phyloP scores from a whole-genome alignment of 2,888 invertebrate genomes.

The Arrhopalites spinosus region DNA sequence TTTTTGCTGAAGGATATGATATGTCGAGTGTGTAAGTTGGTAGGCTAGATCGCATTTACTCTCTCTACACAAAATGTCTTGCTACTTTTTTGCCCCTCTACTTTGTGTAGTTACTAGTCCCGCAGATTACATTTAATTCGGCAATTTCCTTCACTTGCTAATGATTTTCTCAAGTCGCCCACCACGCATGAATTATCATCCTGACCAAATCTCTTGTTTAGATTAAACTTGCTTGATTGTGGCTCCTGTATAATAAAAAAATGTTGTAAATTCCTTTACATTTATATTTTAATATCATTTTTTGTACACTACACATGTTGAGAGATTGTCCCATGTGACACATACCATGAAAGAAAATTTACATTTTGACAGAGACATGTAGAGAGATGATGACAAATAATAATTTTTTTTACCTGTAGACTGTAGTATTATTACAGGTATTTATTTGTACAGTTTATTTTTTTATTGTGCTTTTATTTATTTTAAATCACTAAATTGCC shows the following conservation, averaged over 20 bases:
- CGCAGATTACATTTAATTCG: slow-evolving; percentile 24
- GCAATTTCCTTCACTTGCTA: slow-evolving; percentile 23
- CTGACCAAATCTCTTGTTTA: not conserved
- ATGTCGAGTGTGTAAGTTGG: no score
- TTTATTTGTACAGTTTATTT: no score
- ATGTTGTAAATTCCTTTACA: not conserved
- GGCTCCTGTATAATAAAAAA: not conserved
- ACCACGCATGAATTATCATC: slow-evolving; percentile 1
- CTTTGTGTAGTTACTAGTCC: not conserved
- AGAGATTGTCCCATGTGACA: no score
- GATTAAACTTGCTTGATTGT: not conserved
- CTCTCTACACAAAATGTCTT: not conserved
- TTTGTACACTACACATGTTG: no score
- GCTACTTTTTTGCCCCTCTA: not conserved
- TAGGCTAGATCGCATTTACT: not conserved
- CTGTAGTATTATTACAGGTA: no score
- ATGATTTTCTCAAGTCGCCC: slow-evolving; percentile 27
- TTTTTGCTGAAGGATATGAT: not conserved
- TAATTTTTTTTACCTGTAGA: no score
- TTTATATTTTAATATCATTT: no score
- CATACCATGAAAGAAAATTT: no score
- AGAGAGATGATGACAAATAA: no score
- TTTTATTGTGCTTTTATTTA: no score
- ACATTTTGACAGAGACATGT: no score
- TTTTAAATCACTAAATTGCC: no score